Conservation (phyloP, 2,888 invertebrate species). For the Ligdia adustata region DNA sequence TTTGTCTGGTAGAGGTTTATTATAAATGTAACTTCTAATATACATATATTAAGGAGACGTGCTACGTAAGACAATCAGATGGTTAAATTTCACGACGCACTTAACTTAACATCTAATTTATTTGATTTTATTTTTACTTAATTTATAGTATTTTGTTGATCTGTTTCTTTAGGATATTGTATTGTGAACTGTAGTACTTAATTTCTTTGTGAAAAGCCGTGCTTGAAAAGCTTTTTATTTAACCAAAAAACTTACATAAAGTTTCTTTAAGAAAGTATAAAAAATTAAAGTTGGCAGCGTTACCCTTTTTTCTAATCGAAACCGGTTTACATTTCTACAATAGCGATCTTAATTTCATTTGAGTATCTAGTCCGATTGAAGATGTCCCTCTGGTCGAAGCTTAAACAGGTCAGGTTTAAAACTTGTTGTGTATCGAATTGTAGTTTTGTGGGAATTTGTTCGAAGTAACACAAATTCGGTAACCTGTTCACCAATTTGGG, state of each 20-base stretch:
- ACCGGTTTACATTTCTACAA: constrained; percentile 18
- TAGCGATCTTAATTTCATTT: constrained; percentile 33
- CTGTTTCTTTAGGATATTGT: no score
- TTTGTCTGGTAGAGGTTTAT: constrained; percentile 20
- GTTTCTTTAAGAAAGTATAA: constrained; percentile 7
- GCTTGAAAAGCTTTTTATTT: constrained; percentile 1
- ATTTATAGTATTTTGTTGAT: no score
- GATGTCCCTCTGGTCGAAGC: constrained; percentile 38
- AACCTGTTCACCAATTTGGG: constrained; percentile 51
- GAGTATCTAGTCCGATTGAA: constrained; percentile 47
- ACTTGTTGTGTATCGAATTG: constrained; percentile 27
- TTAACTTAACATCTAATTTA: no score
- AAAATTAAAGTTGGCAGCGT: no score
- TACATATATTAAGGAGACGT: no score
- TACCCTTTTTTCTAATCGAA: constrained; percentile 17
- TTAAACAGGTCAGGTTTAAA: constrained; percentile 66
- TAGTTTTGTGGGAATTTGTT: constrained; percentile 55
- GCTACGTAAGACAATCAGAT: no score
- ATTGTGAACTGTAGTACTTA: no score
- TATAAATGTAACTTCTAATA: background rate
- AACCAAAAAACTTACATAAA: constrained; percentile 6
- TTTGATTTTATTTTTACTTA: no score
- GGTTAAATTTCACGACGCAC: no score
- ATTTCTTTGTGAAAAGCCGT: constrained; percentile 2
- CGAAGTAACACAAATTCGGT: constrained; percentile 44